phyloP scores from a whole-genome alignment of 2,113 vertebrate genomes.

The Osmerus mordax region DNA sequence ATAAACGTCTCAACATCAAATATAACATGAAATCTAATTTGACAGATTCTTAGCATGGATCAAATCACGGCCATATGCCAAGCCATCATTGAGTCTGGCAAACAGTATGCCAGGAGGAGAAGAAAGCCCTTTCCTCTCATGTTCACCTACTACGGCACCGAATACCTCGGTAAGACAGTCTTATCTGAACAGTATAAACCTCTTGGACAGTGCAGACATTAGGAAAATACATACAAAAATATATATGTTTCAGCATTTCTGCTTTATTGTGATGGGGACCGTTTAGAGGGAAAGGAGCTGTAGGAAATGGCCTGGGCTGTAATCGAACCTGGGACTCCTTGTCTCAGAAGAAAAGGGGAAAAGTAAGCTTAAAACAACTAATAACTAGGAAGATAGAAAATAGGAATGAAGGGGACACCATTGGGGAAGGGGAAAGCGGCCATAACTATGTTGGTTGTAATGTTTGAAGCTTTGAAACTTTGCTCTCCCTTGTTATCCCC shows the following conservation, averaged over 20 bases:
- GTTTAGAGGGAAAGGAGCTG: too few species aligned
- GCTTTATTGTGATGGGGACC: too few species aligned
- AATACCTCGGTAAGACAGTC: constrained; percentile 82
- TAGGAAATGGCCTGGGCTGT: too few species aligned
- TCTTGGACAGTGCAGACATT: too few species aligned
- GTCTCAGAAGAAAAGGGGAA: too few species aligned
- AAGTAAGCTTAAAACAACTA: too few species aligned
- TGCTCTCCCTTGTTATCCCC: constrained; percentile 56
- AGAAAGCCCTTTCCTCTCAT: constrained; percentile 85
- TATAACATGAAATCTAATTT: constrained; percentile 6
- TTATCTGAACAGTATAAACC: not conserved
- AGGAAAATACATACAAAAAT: too few species aligned
- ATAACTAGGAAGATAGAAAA: not conserved
- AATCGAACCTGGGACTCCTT: too few species aligned
- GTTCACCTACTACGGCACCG: constrained; percentile 88
- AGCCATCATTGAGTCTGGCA: constrained; percentile 86
- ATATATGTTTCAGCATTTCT: too few species aligned
- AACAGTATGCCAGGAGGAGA: constrained; percentile 82
- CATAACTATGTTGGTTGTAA: not conserved
- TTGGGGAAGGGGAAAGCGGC: not conserved
- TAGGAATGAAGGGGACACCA: not conserved
- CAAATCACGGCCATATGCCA: constrained; percentile 86
- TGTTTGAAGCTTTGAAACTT: constrained; percentile 45
- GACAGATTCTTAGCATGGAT: constrained; percentile 80
- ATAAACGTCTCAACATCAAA: not conserved